Percentiles rank a stretch among this genome's conserved stretches.
These are phyloP conservation scores for Drosophila murphyi DNA, from an alignment of 1,140 invertebrate genomes.

Conservation along the genomic window DNA sequence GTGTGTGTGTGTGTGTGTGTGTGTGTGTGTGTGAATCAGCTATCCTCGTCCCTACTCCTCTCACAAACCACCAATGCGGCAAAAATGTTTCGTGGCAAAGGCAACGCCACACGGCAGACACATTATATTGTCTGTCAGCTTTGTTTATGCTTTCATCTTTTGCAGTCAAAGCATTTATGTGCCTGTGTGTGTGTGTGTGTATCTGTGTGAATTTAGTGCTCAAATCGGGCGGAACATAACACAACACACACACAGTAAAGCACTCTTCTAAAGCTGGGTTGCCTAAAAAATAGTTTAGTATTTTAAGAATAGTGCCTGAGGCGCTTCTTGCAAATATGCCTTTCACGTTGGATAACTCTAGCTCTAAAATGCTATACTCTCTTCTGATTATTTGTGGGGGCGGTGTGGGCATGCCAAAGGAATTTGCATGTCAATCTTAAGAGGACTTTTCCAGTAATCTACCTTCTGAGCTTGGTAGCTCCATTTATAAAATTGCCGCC, in stretches of 20 bases:
- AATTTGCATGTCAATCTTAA: no score
- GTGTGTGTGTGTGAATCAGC: conserved; percentile 14
- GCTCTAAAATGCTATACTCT: no score
- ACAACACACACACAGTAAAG: background rate
- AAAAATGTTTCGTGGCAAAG: conserved; percentile 44
- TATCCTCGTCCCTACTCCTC: background rate
- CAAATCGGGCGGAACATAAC: conserved; percentile 4
- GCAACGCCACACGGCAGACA: conserved; percentile 6
- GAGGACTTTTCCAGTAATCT: no score
- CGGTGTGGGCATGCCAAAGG: no score
- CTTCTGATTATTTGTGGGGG: no score
- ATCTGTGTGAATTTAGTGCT: background rate
- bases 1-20: conserved; percentile 2
- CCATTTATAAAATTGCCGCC: no score
- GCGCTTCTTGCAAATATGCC: background rate
- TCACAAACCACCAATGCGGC: conserved; percentile 5
- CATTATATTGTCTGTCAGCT: conserved; percentile 46
- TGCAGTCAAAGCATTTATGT: background rate
- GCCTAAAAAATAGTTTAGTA: background rate
- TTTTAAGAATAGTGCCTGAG: background rate
- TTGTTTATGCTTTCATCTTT: conserved; percentile 33
- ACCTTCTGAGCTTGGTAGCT: no score
- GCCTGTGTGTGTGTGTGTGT: background rate
- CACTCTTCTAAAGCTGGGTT: background rate
- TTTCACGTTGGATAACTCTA: no score